Base-by-base conservation (phyloP, 2,797 vertebrate species). In the Scomberomorus guttatus region DNA sequence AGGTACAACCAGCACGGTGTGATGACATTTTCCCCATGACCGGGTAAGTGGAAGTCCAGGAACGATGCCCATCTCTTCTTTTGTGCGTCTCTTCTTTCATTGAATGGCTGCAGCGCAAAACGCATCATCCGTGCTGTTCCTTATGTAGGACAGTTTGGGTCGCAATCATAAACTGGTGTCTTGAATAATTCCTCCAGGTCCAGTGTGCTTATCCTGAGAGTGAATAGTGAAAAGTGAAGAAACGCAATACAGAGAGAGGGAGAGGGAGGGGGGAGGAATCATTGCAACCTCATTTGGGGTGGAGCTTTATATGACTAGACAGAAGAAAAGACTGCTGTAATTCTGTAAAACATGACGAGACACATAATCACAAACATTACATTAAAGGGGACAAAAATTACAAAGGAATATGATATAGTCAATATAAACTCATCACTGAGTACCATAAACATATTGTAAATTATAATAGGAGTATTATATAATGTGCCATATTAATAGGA, bases 61-160 rank as follows among this genome's bases (percentile, higher is more conserved):
- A 88, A 64, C 75, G 65, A 75, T 73, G 80, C 80, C 89, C 93
- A 94, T 94, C 89, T 92, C 89, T 86, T 72, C 57, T 68, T 72
- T 20, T 75, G 86, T 69, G 82, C 89, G 90, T 83, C 75, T 89
- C 82, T 73, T 83, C 84, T 93, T 67, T 90, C 92, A 92, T 87
- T 65, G 92, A 92, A 59, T 1, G 37, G 70, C 84, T 42, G 85
- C 64, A 34, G 82, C 77, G 84, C 90, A 87, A 77, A 77, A 85
- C 87, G 77, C 93, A 87, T 92, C 89, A 85, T 94, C 89, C 88
- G 93, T 60, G 76, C 89, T 51, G 81, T 6, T 77, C 80, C 79
- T 62, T 42, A 4, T 8, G 69, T 1, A 11, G 27, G 29, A 13
- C 62, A 0, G 15, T 58, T 14, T 29, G 55, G 64, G 22, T 80